Conservation (phyloP, 2,113 vertebrate genomes). For the Microtus montanus region DNA sequence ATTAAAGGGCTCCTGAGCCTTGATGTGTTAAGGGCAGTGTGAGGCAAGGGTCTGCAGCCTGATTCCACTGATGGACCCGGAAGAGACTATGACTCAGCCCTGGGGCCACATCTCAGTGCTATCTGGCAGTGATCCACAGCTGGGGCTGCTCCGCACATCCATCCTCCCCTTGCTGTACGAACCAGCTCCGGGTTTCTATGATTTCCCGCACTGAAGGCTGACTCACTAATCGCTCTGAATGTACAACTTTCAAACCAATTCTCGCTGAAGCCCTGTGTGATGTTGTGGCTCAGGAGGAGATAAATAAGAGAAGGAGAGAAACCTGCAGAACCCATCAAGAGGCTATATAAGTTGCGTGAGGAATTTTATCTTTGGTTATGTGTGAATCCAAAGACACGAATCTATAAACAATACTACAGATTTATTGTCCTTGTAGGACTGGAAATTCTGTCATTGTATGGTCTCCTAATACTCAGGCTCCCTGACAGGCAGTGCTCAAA, state of each 20-base stretch:
- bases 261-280: not conserved
- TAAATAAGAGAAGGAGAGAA: conserved; percentile 12
- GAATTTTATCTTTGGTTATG: not conserved
- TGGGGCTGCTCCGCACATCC: not conserved
- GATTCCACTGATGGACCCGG: not conserved
- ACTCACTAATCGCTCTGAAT: not conserved
- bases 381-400: not conserved
- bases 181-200: not conserved
- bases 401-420: not conserved
- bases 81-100: too few species aligned
- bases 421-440: not conserved
- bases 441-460: not conserved
- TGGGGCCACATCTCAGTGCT: not conserved
- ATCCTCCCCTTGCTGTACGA: not conserved
- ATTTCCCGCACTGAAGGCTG: not conserved
- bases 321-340: not conserved
- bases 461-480: not conserved
- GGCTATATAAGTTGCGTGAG: not conserved
- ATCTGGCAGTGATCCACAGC: not conserved
- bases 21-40: not conserved
- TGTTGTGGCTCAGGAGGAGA: not conserved
- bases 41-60: not conserved
- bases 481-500: not conserved
- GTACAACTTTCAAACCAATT: conserved; percentile 34
- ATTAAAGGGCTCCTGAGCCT: conserved; percentile 7